These are phyloP conservation scores for Cassiopea andromeda DNA, from an alignment of 30 jellyfish, hydroid and myxozoan genomes.

Conservation along the genomic window DNA sequence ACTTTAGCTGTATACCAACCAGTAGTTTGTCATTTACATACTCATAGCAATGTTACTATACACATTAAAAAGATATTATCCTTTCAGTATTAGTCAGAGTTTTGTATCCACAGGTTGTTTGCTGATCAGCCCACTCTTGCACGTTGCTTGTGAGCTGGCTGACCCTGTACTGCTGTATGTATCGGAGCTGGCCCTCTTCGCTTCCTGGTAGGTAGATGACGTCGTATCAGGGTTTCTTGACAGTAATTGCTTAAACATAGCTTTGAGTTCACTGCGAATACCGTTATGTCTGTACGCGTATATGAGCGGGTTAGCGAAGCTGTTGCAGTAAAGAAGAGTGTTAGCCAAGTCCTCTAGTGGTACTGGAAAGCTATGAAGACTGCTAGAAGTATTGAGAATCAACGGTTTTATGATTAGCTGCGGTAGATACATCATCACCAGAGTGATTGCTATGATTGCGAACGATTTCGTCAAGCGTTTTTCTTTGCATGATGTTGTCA, in stretches of 20 bases:
- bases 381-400: conserved; percentile 38
- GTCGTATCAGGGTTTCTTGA: not conserved
- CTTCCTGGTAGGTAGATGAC: not conserved
- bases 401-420: conserved; percentile 69
- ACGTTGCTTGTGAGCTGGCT: not conserved
- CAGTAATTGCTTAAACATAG: conserved; percentile 4
- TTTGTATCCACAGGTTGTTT: not conserved
- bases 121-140: not conserved
- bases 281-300: conserved; percentile 74
- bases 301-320: conserved; percentile 68
- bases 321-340: conserved; percentile 75
- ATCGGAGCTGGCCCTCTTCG: conserved; percentile 28
- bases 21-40: not conserved
- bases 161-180: conserved; percentile 54
- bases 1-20: too few relatives aligned
- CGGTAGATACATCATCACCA: conserved; percentile 69
- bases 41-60: not conserved
- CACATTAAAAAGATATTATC: not conserved
- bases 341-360: conserved; percentile 69
- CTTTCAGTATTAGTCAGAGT: not conserved
- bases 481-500: conserved; percentile 35
- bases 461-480: conserved; percentile 62
- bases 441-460: conserved; percentile 66
- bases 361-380: conserved; percentile 28
- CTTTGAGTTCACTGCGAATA: conserved; percentile 50